phyloP scores from a whole-genome alignment of 1,140 invertebrate genomes.

The Drosophila willistoni region DNA sequence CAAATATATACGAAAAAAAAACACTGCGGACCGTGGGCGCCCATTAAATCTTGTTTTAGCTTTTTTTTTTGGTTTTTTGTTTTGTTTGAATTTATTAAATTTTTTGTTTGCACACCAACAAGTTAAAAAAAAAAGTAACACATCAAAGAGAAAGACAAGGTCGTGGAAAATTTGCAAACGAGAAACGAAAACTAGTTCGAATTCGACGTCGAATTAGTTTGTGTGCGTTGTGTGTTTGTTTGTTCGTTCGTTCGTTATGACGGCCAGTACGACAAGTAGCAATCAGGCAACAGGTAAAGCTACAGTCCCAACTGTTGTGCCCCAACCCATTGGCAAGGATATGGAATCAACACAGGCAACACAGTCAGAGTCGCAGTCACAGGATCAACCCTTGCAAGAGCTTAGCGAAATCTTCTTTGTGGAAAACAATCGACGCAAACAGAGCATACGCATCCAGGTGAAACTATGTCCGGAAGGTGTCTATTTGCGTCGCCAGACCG shows the following conservation, averaged over 20 bases:
- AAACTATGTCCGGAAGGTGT: constrained; percentile 89
- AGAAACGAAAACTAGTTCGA: constrained; percentile 27
- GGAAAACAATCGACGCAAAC: constrained; percentile 86
- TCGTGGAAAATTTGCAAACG: constrained; percentile 32
- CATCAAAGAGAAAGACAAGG: constrained; percentile 7
- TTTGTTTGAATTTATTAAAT: constrained; percentile 4
- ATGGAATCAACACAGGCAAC: neutral
- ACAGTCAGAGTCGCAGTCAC: neutral
- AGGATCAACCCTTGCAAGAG: constrained; percentile 36
- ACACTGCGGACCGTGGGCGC: neutral
- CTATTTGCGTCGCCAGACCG: constrained; percentile 87
- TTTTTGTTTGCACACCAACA: constrained; percentile 23
- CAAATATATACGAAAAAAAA: too few species aligned
- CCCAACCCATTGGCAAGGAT: constrained; percentile 10
- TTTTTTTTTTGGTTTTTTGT: neutral
- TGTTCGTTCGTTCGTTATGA: neutral
- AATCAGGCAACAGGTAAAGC: constrained; percentile 6
- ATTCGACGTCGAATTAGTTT: neutral
- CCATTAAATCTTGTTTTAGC: neutral
- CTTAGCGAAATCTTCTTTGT: constrained; percentile 94
- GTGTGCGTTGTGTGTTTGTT: neutral
- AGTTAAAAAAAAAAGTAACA: constrained; percentile 15
- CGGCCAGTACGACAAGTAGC: constrained; percentile 8
- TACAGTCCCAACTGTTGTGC: neutral
- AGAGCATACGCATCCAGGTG: constrained; percentile 91